Conservation (phyloP, 2,797 vertebrate genomes). For the Chloroceryle amazona region DNA sequence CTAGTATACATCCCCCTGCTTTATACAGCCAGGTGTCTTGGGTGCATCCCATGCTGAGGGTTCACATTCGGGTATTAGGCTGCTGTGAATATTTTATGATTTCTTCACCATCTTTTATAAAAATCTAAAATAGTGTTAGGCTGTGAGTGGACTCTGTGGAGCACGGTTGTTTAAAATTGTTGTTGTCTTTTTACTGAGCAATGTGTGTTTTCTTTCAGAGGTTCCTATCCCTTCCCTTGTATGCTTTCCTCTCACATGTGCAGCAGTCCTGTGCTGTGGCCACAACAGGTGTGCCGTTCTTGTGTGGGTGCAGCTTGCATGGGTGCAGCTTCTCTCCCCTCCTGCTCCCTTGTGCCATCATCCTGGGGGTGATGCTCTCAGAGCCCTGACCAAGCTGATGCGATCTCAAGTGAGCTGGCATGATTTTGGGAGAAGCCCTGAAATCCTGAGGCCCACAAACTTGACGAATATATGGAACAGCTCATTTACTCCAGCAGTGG, state of each 20-base stretch:
- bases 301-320: rapidly evolving
- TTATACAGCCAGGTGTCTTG: background rate
- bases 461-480: rapidly evolving
- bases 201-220: background rate
- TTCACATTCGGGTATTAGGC: background rate
- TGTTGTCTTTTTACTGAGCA: background rate
- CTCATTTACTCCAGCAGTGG: background rate
- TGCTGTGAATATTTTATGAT: background rate
- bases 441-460: background rate
- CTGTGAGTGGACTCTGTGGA: background rate
- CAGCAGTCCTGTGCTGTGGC: background rate
- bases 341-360: background rate
- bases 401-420: background rate
- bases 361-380: background rate
- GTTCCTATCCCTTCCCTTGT: background rate
- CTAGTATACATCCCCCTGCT: background rate
- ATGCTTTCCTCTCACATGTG: rapidly evolving
- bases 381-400: background rate
- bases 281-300: rapidly evolving
- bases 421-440: background rate
- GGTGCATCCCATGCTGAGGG: background rate
- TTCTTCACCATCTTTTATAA: background rate
- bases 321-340: background rate
- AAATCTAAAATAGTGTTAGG: background rate
- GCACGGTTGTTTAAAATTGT: background rate